phyloP scores from a whole-genome alignment of 2,113 vertebrate species.

The Lophius piscatorius region DNA sequence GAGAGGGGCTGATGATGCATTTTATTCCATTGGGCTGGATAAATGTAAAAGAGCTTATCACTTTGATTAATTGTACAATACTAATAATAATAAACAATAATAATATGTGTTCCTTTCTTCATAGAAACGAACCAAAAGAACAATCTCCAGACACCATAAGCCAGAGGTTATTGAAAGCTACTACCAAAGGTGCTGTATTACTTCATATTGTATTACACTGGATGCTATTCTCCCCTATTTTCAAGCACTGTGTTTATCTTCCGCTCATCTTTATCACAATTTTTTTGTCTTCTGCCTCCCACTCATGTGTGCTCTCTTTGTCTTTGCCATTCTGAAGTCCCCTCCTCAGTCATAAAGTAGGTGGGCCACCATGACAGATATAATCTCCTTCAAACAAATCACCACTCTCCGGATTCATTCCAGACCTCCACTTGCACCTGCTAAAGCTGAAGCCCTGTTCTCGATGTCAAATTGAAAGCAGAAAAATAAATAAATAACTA shows the following conservation, averaged over 20 bases:
- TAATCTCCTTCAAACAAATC: slow-evolving; percentile 77
- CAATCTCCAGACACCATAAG: slow-evolving; percentile 87
- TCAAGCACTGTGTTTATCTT: slow-evolving; percentile 17
- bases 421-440: slow-evolving; percentile 76
- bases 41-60: background rate
- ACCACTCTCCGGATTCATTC: slow-evolving; percentile 64
- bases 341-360: slow-evolving; percentile 38
- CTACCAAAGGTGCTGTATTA: slow-evolving; percentile 87
- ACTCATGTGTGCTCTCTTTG: slow-evolving; percentile 14
- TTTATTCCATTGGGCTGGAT: slow-evolving; percentile 21
- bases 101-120: slow-evolving; percentile 44
- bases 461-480: slow-evolving; percentile 42
- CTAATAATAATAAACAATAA: background rate
- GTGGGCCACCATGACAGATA: slow-evolving; percentile 69
- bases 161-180: slow-evolving; percentile 87
- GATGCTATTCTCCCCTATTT: slow-evolving; percentile 1
- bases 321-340: slow-evolving; percentile 38
- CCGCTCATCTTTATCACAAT: slow-evolving; percentile 15
- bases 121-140: slow-evolving; percentile 95
- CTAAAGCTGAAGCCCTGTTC: slow-evolving; percentile 61
- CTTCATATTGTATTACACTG: no score
- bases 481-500: slow-evolving; percentile 53
- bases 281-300: slow-evolving; percentile 3
- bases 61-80: background rate
- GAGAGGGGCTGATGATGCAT: slow-evolving; percentile 58